Percentiles rank a stretch among this genome's conserved stretches.
These are phyloP conservation scores for Anarsia innoxiella DNA, from an alignment of 2,888 invertebrate species.

Conservation along the genomic window DNA sequence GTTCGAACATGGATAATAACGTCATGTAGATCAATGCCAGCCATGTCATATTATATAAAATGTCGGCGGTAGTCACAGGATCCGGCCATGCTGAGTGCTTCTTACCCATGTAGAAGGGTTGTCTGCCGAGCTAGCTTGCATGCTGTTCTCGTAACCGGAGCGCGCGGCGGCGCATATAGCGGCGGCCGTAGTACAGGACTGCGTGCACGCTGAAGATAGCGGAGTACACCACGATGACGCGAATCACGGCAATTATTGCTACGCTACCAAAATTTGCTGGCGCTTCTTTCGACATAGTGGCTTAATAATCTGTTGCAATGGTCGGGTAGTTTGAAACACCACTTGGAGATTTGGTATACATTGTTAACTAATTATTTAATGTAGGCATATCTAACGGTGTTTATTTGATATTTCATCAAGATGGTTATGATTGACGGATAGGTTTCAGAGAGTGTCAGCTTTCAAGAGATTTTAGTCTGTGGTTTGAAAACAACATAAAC, in stretches of 20 bases:
- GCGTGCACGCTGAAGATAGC: constrained; percentile 42
- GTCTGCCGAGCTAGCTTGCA: neutral
- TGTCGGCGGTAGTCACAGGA: constrained; percentile 23
- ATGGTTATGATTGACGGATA: too few species aligned
- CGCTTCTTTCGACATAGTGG: too few species aligned
- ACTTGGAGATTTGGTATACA: too few species aligned
- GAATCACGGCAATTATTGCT: constrained; percentile 30
- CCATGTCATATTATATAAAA: constrained; percentile 30
- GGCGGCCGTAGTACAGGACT: constrained; percentile 44
- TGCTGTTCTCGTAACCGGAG: constrained; percentile 5
- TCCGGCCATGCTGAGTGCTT: constrained; percentile 25
- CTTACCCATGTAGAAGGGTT: constrained; percentile 9
- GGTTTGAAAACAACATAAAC: too few species aligned
- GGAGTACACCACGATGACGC: constrained; percentile 38
- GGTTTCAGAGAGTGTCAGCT: too few species aligned
- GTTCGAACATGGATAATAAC: constrained; percentile 37
- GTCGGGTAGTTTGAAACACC: too few species aligned
- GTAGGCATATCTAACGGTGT: too few species aligned
- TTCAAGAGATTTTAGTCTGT: too few species aligned
- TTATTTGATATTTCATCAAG: too few species aligned
- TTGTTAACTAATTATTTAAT: too few species aligned
- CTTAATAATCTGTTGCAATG: too few species aligned
- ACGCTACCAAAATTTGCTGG: constrained; percentile 18
- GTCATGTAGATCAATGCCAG: constrained; percentile 38
- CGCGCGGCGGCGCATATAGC: constrained; percentile 25